Evolutionary conservation across 2,888 invertebrate genomes (phyloP).

Genomic region (Agrypnus murinus): DNA sequence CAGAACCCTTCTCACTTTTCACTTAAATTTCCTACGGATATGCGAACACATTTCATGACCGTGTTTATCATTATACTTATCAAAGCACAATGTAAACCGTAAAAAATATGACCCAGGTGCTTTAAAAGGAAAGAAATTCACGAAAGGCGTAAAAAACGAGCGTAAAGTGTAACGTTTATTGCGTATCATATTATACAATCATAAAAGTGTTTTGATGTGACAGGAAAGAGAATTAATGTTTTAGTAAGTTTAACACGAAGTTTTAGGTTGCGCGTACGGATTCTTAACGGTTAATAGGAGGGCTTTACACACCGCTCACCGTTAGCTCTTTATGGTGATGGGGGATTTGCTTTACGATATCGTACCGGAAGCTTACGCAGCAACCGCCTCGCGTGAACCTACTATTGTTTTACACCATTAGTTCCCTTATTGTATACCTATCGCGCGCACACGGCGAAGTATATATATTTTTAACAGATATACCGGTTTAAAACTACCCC

Average conservation of each 20-base stretch:
- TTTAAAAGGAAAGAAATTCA: conserved; percentile 5
- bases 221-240: conserved; percentile 28
- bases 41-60: conserved; percentile 18
- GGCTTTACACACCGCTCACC: conserved; percentile 25
- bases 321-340: conserved; percentile 25
- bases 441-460: conserved; percentile 9
- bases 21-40: conserved; percentile 26
- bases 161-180: conserved; percentile 23
- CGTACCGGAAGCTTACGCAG: conserved; percentile 27
- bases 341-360: conserved; percentile 30
- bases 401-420: conserved; percentile 27
- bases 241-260: conserved; percentile 13
- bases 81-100: conserved; percentile 14
- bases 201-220: conserved; percentile 14
- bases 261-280: conserved; percentile 9
- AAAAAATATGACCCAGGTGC: conserved; percentile 25
- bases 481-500: background rate
- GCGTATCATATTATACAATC: conserved; percentile 9
- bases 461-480: conserved; percentile 12
- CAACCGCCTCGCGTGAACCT: conserved; percentile 14
- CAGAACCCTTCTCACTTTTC: conserved; percentile 1
- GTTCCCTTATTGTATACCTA: conserved; percentile 18
- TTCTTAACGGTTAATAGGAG: conserved; percentile 19
- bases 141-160: background rate
- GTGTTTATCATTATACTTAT: conserved; percentile 30